phyloP scores from a whole-genome alignment of 1,140 invertebrate species.

The Camponotus floridanus region DNA sequence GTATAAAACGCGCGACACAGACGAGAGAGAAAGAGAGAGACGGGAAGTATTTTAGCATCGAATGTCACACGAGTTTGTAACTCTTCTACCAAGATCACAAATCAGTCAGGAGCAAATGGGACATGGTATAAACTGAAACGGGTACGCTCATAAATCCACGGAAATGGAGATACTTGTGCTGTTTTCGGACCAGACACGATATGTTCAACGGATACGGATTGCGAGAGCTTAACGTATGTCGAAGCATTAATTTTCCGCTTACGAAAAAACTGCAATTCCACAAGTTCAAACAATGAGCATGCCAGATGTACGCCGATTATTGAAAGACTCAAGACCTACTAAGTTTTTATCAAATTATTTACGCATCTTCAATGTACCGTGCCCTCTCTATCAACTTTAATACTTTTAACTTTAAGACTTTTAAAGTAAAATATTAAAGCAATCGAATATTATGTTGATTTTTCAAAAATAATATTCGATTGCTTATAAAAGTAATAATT shows the following conservation, averaged over 20 bases:
- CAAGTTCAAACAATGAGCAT: not conserved
- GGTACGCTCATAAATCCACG: slow-evolving; percentile 10
- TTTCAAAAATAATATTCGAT: not conserved
- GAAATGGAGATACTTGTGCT: slow-evolving; percentile 19
- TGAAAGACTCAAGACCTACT: too few species aligned
- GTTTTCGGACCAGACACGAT: not conserved
- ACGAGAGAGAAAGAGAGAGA: not conserved
- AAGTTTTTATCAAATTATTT: not conserved
- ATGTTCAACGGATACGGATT: not conserved
- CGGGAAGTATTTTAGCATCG: not conserved
- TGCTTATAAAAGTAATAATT: not conserved
- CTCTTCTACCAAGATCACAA: slow-evolving; percentile 29
- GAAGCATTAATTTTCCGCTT: slow-evolving; percentile 35
- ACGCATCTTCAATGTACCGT: not conserved
- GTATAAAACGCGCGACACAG: not conserved
- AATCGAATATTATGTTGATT: too few species aligned
- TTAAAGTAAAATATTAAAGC: too few species aligned
- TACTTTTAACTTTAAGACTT: too few species aligned
- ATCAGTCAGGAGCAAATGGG: slow-evolving; percentile 29
- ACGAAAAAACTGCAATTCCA: not conserved
- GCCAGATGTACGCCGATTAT: not conserved
- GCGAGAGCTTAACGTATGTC: slow-evolving; percentile 18
- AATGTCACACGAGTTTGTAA: not conserved
- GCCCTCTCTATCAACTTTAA: not conserved
- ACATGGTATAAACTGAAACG: slow-evolving; percentile 24